phyloP scores from a whole-genome alignment of 2,888 invertebrate genomes.

The Lasioglossum morio region DNA sequence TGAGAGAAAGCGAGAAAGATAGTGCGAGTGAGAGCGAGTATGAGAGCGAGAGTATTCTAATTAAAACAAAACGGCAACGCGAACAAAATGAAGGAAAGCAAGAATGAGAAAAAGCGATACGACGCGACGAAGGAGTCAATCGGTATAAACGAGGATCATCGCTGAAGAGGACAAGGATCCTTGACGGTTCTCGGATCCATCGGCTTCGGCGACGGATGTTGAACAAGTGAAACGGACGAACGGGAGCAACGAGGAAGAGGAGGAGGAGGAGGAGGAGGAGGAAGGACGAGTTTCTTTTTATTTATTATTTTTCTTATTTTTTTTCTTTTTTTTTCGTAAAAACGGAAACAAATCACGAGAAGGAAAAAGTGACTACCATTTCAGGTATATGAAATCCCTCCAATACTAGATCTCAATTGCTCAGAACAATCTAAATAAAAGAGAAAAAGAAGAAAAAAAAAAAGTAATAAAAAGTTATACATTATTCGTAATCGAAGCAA shows the following conservation, averaged over 20 bases:
- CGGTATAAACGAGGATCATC: neutral
- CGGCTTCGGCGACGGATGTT: constrained; percentile 28
- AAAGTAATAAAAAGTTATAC: constrained; percentile 64
- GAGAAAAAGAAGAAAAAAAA: constrained; percentile 18
- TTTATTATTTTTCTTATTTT: too few relatives aligned
- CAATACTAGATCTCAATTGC: constrained; percentile 81
- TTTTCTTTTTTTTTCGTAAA: neutral
- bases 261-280: neutral
- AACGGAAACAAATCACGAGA: neutral
- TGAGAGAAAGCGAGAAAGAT: neutral
- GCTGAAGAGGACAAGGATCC: constrained; percentile 8
- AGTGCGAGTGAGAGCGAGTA: constrained; percentile 19
- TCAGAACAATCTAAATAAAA: constrained; percentile 75
- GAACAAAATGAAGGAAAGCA: neutral
- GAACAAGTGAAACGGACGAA: constrained; percentile 36
- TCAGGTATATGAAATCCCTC: constrained; percentile 78
- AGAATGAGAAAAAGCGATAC: neutral
- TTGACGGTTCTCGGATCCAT: neutral
- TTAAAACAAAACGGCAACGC: constrained; percentile 26
- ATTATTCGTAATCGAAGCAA: constrained; percentile 65
- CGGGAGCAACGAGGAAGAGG: constrained; percentile 32
- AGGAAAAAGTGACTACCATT: constrained; percentile 65
- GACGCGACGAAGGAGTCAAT: neutral
- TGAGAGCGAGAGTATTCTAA: constrained; percentile 52
- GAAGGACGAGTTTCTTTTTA: neutral